Percentiles rank a stretch among this genome's conserved stretches.
phyloP scores from a whole-genome alignment of 2,113 vertebrate species.

The Ciconia stormi region DNA sequence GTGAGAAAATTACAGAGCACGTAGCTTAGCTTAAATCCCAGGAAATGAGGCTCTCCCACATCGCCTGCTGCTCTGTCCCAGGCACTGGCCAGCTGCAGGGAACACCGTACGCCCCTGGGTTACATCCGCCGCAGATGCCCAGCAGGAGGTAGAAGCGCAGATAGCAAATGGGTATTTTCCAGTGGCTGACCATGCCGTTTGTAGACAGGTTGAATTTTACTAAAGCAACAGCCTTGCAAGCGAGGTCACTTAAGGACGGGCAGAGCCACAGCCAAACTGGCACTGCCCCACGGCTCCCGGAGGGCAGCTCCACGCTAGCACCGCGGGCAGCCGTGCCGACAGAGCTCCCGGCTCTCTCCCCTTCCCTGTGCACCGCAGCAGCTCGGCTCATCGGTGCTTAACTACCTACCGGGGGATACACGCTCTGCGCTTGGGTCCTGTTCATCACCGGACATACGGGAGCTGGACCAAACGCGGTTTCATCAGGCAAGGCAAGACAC shows the following conservation, averaged over 20 bases:
- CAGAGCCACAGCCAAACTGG: not conserved
- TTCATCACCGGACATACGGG: accelerated
- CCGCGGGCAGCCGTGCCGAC: not conserved
- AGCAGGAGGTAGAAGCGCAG: not conserved
- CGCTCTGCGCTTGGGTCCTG: not conserved
- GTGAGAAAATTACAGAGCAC: not conserved
- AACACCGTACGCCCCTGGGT: accelerated
- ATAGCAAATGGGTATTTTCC: accelerated
- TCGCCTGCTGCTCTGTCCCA: accelerated
- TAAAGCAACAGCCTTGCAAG: not conserved
- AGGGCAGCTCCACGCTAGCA: not conserved
- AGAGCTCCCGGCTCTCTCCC: not conserved
- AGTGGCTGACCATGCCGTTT: accelerated
- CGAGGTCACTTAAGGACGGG: not conserved
- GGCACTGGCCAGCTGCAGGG: accelerated
- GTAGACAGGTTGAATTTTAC: not conserved
- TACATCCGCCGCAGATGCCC: not conserved
- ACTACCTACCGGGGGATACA: accelerated
- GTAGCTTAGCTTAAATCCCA: not conserved
- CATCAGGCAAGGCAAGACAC: not conserved
- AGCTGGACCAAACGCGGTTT: not conserved
- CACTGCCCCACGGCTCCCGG: not conserved
- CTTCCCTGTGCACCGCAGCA: accelerated
- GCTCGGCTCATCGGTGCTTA: accelerated
- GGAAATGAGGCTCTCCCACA: not conserved